Evolutionary conservation across 2,113 vertebrate genomes (phyloP), one percentile per base, ranked within the genome.

Genomic region (Gymnarchus niloticus): DNA sequence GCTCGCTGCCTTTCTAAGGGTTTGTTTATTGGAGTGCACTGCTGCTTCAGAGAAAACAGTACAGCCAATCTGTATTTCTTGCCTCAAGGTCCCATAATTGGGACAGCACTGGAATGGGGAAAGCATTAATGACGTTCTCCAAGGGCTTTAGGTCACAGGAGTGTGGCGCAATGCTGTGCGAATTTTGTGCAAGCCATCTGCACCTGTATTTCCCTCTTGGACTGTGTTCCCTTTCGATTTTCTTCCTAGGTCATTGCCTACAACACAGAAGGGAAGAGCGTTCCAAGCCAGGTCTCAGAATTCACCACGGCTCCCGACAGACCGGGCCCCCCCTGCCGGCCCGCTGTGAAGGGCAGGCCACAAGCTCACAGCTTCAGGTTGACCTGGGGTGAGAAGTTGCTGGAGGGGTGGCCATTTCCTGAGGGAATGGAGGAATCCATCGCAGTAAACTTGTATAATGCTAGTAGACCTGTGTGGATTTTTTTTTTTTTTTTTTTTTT

Each of bases 221-320:
- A 14, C 14, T n/a, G 19, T 51, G 78, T 54, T 48, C 46, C 46
- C 12, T 6, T 28, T 28, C 87, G 57, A 76, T 7, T 91, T 21
- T 85, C 49, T 84, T 87, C 59, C 86, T 89, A 99, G 98, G 96
- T 99, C 91, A 95, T 95, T 88, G 97, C 98, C 54, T 98, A 98
- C 91, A 99, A 99, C 91, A 95, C 96, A 0, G 98, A 99, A 94
- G 98, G 98, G 46, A 98, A 98, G 92, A 99, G 98, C 90, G 97
- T 96, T 92, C 97, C 98, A 8, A 98, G 98, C 91, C 96, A 96
- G 88, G 93, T 96, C 83, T 95, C 96, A 6, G 97, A 98, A 89
- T 97, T 98, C 84, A 90, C 94, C 88, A 99, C 98, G 2, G 95
- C 93, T 87, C 96, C 98, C 83, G 98, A 99, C 91, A 95, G 94